Conservation (phyloP, 2,888 invertebrate species). For the Eudemis profundana region DNA sequence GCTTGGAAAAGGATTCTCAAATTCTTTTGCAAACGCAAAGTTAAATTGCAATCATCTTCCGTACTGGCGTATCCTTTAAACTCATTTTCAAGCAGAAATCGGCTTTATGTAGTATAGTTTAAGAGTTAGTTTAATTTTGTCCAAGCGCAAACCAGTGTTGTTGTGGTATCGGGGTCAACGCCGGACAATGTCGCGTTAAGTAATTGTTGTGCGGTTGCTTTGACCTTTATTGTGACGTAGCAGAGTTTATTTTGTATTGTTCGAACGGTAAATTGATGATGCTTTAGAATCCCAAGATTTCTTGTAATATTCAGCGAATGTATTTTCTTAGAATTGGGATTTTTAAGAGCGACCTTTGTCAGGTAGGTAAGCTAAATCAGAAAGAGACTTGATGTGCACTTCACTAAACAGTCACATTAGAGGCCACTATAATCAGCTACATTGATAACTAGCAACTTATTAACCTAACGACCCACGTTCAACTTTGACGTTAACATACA, state of each 20-base stretch:
- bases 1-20: slow-evolving; percentile 10
- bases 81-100: slow-evolving; percentile 7
- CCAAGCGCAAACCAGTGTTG: slow-evolving; percentile 11
- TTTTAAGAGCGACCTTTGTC: neutral
- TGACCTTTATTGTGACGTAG: slow-evolving; percentile 41
- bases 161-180: slow-evolving; percentile 39
- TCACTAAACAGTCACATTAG: slow-evolving; percentile 11
- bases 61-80: neutral
- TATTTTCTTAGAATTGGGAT: neutral
- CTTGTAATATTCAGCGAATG: slow-evolving; percentile 1
- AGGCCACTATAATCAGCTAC: slow-evolving; percentile 12
- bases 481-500: slow-evolving; percentile 20
- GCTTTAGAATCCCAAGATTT: neutral
- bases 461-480: slow-evolving; percentile 19
- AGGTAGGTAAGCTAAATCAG: too few species aligned
- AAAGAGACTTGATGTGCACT: neutral
- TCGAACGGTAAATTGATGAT: slow-evolving; percentile 29
- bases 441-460: slow-evolving; percentile 16
- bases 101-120: neutral
- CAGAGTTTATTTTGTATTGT: slow-evolving; percentile 40
- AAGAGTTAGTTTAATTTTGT: slow-evolving; percentile 1
- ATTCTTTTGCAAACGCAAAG: slow-evolving; percentile 12
- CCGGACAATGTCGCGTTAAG: slow-evolving; percentile 44
- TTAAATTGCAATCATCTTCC: slow-evolving; percentile 17
- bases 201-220: slow-evolving; percentile 38